phyloP scores from a whole-genome alignment of 2,888 invertebrate species.

The Amphiduros pacificus region DNA sequence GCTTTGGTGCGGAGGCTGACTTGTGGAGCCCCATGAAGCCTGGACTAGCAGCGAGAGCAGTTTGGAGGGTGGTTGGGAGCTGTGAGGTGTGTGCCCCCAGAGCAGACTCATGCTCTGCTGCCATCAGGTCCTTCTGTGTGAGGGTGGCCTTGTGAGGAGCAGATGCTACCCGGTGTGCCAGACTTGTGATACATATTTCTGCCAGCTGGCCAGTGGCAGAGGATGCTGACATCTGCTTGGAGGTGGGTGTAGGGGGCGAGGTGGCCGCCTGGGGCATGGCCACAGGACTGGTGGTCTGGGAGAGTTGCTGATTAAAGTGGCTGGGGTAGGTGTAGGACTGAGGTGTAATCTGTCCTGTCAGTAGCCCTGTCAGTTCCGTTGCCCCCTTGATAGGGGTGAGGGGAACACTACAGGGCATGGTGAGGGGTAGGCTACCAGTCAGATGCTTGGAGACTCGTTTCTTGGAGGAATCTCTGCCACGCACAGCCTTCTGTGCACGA shows the following conservation, averaged over 20 bases:
- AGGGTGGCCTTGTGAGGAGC: no score
- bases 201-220: not conserved
- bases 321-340: conserved; percentile 16
- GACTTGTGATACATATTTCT: not conserved
- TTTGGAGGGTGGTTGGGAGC: no score
- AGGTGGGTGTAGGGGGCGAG: not conserved
- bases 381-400: conserved; percentile 7
- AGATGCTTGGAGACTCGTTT: not conserved
- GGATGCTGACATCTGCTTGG: no score
- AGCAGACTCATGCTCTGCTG: no score
- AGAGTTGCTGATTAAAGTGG: conserved; percentile 6
- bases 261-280: not conserved
- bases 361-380: conserved; percentile 15
- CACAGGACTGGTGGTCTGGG: not conserved
- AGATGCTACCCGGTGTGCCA: no score
- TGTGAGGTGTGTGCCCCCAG: no score
- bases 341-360: conserved; percentile 17
- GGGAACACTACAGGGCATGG: not conserved
- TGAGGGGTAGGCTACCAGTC: not conserved
- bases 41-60: no score
- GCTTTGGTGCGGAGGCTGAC: not conserved
- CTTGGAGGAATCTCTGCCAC: no score
- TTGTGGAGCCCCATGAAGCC: no score
- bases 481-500: no score
- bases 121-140: no score